Evolutionary conservation across 2,888 invertebrate genomes (phyloP), one percentile per base, ranked within the genome.

Genomic region (Oscheius onirici): DNA sequence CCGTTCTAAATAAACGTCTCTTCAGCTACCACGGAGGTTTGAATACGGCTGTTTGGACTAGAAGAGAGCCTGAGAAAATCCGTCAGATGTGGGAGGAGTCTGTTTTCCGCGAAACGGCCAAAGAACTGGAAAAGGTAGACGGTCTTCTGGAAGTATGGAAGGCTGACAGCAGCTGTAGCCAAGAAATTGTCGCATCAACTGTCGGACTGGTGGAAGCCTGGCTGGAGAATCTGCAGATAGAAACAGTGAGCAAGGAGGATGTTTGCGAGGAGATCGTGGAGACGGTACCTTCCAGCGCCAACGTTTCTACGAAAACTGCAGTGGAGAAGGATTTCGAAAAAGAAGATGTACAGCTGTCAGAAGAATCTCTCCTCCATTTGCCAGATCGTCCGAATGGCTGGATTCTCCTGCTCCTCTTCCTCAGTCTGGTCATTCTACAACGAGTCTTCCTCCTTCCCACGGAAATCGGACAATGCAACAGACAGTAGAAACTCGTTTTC

Each of bases 11-110:
- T 2, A 17, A 51, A 22, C 10, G 51, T 22, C 2, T 17, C 11
- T 46, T 46, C 24, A 51, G 51, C 22, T 55, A 55, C 34, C 55
- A 55, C 26, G 55, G 55, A 55, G 55, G 55, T 26, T 55, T 55
- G 55, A 55, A 55, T n/a, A 26, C 55, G 34, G 13, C 26, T 26
- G 55, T 55, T 26, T 55, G 55, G 55, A 55, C n/a, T 11, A 51
- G 51, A 24, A 51, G n/a, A 11, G 20, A 11, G 2, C 20, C 51
- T 20, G 10, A 20, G 2, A 20, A 20, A 3, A 3, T 13, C 3
- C 8, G 34, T 8, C n/a, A 46, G n/a, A 20, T 3, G 22, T 15
- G 3, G 0, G 51, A 51, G 20, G 17, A 51, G 20, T 24, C 51
- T 22, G 3, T 8, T 22, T 51, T 20, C 1, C 22, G 24, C 20